Base-by-base conservation (phyloP, 1,140 invertebrate species). In the Drosophila guanche region DNA sequence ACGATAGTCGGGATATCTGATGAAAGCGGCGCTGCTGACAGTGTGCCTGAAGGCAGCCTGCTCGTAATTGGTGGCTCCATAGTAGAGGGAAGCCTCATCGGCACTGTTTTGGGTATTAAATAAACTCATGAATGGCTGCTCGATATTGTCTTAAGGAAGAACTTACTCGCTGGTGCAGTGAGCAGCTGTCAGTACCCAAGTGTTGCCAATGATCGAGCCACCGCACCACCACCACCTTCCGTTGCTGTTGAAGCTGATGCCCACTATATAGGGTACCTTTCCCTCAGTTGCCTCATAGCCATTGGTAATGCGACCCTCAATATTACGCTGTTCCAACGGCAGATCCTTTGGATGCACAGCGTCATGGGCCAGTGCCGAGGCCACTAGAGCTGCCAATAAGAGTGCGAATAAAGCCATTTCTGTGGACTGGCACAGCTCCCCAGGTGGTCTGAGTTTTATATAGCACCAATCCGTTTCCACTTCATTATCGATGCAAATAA, bases 141-240 rank as follows among this genome's bases (percentile, higher is more conserved):
- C 1, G 1, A 8, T 8, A 5, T 25, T 2, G 37, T 16, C 10
- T 1, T 0, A 1, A 4, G 4, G 33, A 37, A 0, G 3, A 5
- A 37, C 10, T 4, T 43, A 72, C 69, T 46, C 42, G 2, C 45
- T 67, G 8, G 54, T 65, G 69, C 94, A 95, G 65, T 95, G 94
- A 8, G 93, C 94, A 8, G 94, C 93, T 6, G 93, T 93, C 23
- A 95, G 68, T 1, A 94, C 88, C 92, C 92, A 94, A 8, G 91
- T 53, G 52, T 90, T 70, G 33, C 91, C 91, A 25, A 95, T 92
- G 40, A 95, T 79, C 20, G 93, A 93, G n/a, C 93, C 94, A 4
- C 94, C 94, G 75, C 94, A 95, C 85, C 92, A 92, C 80, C 86
- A 69, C 69, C 69, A 72, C 16, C 14, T 29, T 1, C 69, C 69